These are phyloP conservation scores for Ceyx melanurus DNA, from an alignment of 2,113 vertebrate species.

Conservation along the genomic window DNA sequence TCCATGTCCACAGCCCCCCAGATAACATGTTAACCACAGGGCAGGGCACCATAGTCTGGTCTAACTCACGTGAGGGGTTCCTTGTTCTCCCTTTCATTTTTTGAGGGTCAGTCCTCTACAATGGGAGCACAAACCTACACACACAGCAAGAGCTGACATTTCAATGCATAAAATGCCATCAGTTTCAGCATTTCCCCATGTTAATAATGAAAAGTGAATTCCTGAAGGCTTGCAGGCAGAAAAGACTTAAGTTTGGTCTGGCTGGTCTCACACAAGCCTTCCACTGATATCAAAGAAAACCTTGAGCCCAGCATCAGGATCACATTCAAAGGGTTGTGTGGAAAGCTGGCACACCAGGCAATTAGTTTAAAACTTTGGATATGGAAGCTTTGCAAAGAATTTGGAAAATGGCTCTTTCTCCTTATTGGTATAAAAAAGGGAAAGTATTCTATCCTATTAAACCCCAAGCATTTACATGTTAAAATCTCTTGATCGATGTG, in stretches of 20 bases:
- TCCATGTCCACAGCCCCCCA: neutral
- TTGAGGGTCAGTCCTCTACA: neutral
- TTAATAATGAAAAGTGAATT: neutral
- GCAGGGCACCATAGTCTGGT: rapidly evolving
- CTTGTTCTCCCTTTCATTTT: neutral
- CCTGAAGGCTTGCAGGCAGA: neutral
- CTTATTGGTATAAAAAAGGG: neutral
- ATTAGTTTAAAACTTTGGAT: neutral
- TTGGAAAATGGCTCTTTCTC: neutral
- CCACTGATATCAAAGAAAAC: neutral
- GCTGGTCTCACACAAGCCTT: neutral
- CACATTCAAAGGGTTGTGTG: neutral
- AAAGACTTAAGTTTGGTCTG: neutral
- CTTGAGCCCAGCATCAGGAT: neutral
- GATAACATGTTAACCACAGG: neutral
- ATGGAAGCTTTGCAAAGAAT: neutral
- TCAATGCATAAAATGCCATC: neutral
- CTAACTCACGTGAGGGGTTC: neutral
- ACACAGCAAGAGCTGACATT: neutral
- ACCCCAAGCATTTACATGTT: neutral
- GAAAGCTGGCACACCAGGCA: neutral
- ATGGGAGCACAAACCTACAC: neutral
- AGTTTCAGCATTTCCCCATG: neutral
- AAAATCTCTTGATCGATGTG: neutral
- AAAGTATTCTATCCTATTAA: neutral